Percentiles rank a stretch among this genome's conserved stretches.
Conservation (phyloP, 2,797 vertebrate species). For the Austrolebias charrua region DNA sequence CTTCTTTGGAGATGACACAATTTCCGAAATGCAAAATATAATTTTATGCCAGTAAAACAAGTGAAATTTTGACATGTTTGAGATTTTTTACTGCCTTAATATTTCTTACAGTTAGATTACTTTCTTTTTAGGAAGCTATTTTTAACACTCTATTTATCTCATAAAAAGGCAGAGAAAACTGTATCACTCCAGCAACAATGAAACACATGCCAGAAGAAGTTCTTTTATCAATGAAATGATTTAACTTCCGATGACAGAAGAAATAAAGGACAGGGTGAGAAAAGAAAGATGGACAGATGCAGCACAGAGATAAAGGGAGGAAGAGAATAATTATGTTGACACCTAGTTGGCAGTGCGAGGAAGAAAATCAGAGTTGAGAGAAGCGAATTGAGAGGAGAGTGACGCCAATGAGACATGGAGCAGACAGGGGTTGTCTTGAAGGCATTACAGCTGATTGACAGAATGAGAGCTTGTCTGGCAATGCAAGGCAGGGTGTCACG, state of each 20-base stretch:
- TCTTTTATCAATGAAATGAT: conserved; percentile 5
- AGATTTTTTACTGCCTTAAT: background rate
- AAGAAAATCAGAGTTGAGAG: conserved; percentile 21
- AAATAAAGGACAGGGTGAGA: conserved; percentile 3
- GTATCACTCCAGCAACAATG: conserved; percentile 5
- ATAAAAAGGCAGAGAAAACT: conserved; percentile 10
- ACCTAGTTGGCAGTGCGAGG: conserved; percentile 24
- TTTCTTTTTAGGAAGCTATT: background rate
- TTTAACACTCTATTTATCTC: conserved; percentile 12
- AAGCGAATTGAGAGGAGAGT: conserved; percentile 24
- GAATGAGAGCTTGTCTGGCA: conserved; percentile 66
- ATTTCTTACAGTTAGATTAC: conserved; percentile 3
- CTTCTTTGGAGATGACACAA: background rate
- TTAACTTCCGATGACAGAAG: conserved; percentile 10
- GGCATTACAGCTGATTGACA: conserved; percentile 60
- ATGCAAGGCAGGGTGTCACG: conserved; percentile 36
- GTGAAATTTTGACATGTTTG: background rate
- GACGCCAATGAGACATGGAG: conserved; percentile 30
- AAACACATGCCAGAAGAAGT: conserved; percentile 6
- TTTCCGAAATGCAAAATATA: background rate
- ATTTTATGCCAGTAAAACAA: background rate
- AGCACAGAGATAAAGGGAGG: too few relatives aligned
- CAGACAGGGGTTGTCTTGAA: conserved; percentile 54
- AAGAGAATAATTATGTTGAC: conserved; percentile 43
- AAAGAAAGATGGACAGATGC: too few relatives aligned